phyloP scores from a whole-genome alignment of 1,140 invertebrate genomes.

The roundworm (Caenorhabditis elegans) region WBcel235 BX284602.5:10059001-10059500 shows the following conservation, averaged over 20 bases:
- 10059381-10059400: background rate
- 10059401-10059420: conserved; percentile 64
- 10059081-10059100: conserved; percentile 50
- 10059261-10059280: conserved; percentile 64
- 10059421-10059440: conserved; percentile 55
- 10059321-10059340: conserved; percentile 64
- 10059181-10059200: too few species aligned
- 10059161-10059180: too few species aligned
- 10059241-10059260: conserved; percentile 63
- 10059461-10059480: conserved; percentile 50
- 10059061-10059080: conserved; percentile 51
- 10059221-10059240: conserved; percentile 62
- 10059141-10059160: conserved; percentile 41
- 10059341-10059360: conserved; percentile 56
- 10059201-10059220: conserved; percentile 62
- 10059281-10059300: conserved; percentile 66
- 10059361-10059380: background rate
- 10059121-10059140: conserved; percentile 47
- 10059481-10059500: conserved; percentile 51
- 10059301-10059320: conserved; percentile 64
- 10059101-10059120: conserved; percentile 52
- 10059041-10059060: conserved; percentile 30
- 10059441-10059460: conserved; percentile 57
- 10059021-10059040: conserved; percentile 16
- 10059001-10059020: too few species aligned